Evolutionary conservation across 2,113 vertebrate species (phyloP), one percentile per base, ranked within the genome.

Genomic region (Fulmarus glacialis): DNA sequence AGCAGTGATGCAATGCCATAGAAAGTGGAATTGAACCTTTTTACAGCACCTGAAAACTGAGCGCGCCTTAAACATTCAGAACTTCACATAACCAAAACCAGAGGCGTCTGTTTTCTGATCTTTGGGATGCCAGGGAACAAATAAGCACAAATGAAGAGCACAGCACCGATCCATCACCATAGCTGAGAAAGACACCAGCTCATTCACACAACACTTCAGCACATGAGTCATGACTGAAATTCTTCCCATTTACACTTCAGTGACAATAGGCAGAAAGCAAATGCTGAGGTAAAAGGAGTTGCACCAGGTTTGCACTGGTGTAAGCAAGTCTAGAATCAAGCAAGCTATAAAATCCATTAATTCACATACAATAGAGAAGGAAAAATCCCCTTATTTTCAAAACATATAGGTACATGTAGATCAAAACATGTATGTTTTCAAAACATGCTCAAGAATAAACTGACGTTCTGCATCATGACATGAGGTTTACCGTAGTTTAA

Each of bases 371-470:
- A 58, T 0, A 93, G 34, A 92, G 63, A 92, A 94, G 23, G 29
- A 83, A 93, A 96, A 95, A 96, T 96, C 91, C 93, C 93, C 95
- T 48, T 36, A 92, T 91, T 92, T 87, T 93, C 15, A 86, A 77
- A 96, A 86, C 55, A 67, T 30, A 86, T 10, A 88, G 83, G 87
- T n/a, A 88, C 5, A 70, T 27, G 60, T 94, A 92, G 94, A 96
- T 52, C 59, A 82, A 95, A 96, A 82, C 32, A 56, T 45, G 1
- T 30, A 78, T 19, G 43, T 43, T 89, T 67, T 82, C 66, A 85
- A 87, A 95, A 85, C 47, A 75, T 96, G 95, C 91, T 97, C 71
- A 91, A 94, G 77, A 97, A 95, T 92, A 92, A 90, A 84, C 40
- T 43, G 59, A 87, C 38, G 63, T 93, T 91, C 34, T 45, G 85